Conservation (phyloP, 1,140 invertebrate genomes). For the Bombus difficillimus region DNA sequence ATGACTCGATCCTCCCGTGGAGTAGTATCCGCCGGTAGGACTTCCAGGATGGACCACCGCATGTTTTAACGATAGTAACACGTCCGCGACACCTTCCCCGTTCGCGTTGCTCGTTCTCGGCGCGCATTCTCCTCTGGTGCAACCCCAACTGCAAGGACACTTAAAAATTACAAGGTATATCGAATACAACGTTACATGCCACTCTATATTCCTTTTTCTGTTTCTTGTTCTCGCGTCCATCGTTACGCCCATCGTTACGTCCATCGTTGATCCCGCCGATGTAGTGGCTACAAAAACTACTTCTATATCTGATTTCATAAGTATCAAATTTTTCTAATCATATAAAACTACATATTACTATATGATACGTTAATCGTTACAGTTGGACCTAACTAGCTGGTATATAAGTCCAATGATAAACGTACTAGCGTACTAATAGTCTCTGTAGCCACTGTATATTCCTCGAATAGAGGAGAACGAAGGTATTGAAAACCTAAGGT, state of each 20-base stretch:
- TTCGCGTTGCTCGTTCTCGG: constrained; percentile 76
- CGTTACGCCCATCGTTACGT: too few species aligned
- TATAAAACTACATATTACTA: too few species aligned
- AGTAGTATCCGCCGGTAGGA: constrained; percentile 80
- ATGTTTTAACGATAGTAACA: constrained; percentile 92
- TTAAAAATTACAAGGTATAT: constrained; percentile 51
- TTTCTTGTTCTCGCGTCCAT: not conserved
- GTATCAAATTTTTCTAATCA: too few species aligned
- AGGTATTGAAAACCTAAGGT: not conserved
- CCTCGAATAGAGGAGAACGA: not conserved
- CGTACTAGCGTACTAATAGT: too few species aligned
- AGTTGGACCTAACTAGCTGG: too few species aligned
- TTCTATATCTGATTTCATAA: too few species aligned
- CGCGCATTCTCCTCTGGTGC: constrained; percentile 77
- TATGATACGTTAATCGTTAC: too few species aligned
- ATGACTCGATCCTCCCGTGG: constrained; percentile 74
- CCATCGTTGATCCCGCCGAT: too few species aligned
- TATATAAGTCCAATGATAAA: too few species aligned
- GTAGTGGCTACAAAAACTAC: too few species aligned
- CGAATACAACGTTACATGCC: constrained; percentile 4
- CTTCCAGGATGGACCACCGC: constrained; percentile 91
- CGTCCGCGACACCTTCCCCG: constrained; percentile 90
- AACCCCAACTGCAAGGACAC: constrained; percentile 76
- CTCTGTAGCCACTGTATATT: not conserved
- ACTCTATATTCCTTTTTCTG: not conserved